These are phyloP conservation scores for Mastigias papua DNA, from an alignment of 30 jellyfish, hydroid and myxozoan species.

Conservation along the genomic window DNA sequence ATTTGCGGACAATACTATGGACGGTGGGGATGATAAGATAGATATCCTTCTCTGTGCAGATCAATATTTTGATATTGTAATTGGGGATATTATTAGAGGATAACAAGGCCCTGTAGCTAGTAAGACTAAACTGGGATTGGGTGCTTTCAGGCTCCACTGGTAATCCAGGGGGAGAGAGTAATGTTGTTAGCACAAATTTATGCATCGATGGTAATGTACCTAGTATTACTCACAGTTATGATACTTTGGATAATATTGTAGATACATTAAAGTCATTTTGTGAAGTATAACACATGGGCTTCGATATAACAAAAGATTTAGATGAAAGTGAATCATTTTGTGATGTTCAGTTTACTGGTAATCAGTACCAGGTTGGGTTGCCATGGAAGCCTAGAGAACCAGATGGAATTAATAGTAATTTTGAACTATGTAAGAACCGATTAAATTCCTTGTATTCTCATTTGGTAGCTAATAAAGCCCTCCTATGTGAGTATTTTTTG, in stretches of 20 bases:
- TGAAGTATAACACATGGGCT: not conserved
- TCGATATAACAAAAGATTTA: not conserved
- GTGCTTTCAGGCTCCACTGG: not conserved
- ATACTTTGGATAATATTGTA: not conserved
- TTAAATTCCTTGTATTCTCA: slow-evolving; percentile 6
- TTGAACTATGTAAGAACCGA: slow-evolving; percentile 8
- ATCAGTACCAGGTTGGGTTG: slow-evolving; percentile 2
- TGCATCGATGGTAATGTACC: slow-evolving; percentile 13
- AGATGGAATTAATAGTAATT: not conserved
- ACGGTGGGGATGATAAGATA: slow-evolving; percentile 1
- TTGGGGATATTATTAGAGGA: not conserved
- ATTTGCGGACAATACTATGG: slow-evolving; percentile 30
- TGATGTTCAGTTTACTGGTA: not conserved
- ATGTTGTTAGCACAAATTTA: not conserved
- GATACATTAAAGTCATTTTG: not conserved
- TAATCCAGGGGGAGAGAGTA: not conserved
- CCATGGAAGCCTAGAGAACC: slow-evolving; percentile 24
- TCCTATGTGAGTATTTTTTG: not conserved
- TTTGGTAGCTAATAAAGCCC: not conserved
- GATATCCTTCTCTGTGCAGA: not conserved
- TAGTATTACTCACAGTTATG: not conserved
- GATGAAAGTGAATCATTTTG: slow-evolving; percentile 1
- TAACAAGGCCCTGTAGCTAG: not conserved
- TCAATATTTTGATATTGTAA: not conserved
- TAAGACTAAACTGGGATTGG: not conserved